Evolutionary conservation across 1,140 invertebrate genomes (phyloP), one percentile per base, ranked within the genome.

Genomic region (Neuroterus valhalla): DNA sequence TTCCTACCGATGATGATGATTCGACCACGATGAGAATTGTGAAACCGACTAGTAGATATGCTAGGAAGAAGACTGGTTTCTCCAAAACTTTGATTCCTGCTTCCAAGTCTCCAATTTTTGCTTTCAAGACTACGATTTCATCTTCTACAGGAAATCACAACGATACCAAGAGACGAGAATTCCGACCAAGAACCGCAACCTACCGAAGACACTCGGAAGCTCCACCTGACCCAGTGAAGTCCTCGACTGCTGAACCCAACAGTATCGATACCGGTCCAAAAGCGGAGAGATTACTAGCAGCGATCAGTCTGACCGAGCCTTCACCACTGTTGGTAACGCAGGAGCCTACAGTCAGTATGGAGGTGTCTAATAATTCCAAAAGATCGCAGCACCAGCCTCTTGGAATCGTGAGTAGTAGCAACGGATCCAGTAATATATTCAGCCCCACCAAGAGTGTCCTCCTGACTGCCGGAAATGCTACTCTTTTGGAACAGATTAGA

Each of bases 161-260:
- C 66, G 78, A 21, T 69, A 70, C 67, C n/a, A 76, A 68, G 31
- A 82, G 80, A 38, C 17, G 71, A 0, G 86, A 89, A 17, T 86
- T 82, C 19, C 77, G 88, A 38, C 84, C 88, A 6, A 82, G 88
- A 71, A 89, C 88, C 2, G 82, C 88, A 12, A 89, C 88, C 45
- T 89, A 89, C 42, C 82, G 88, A 19, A 82, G 88, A 5, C 88
- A 89, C 43, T 89, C 87, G 6, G 88, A 87, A 50, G 26, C 79
- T 6, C 80, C 84, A 6, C 50, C 68, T 67, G 73, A 17, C 26
- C 79, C 6, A 78, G 69, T 77, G 11, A 70, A 23, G 31, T 74
- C 77, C 15, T 67, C 67, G 26, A 79, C 68, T 1, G 74, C 52
- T 55, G 75, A 71, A 55, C 31, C 75, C 0, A 17, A 17, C 31